Conservation (phyloP, 2,797 vertebrate species). For the Coregonus sp. region DNA sequence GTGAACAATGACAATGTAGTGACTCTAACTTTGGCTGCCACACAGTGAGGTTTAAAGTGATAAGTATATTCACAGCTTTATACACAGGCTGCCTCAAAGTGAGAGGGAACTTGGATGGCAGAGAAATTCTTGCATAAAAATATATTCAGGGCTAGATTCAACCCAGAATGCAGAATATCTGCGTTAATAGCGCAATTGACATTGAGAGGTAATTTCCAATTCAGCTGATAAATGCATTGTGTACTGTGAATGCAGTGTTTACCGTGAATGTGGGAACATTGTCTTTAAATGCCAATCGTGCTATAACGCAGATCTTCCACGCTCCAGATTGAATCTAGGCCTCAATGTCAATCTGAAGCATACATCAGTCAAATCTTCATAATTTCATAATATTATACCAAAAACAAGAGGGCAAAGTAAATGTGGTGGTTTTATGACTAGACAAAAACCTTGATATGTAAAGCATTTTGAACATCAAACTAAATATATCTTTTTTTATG, state of each 20-base stretch:
- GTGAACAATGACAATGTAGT: slow-evolving; percentile 7
- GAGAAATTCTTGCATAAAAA: neutral
- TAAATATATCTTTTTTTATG: neutral
- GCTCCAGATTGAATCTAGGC: too few relatives aligned
- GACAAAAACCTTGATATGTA: neutral
- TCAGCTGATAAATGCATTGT: too few relatives aligned
- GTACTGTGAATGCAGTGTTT: too few relatives aligned
- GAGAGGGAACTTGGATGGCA: neutral
- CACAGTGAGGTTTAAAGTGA: neutral
- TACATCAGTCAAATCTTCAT: neutral
- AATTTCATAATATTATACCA: neutral
- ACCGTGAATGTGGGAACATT: too few relatives aligned
- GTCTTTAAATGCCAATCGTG: too few relatives aligned
- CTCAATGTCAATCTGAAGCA: neutral
- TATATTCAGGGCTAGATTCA: neutral
- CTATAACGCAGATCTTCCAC: too few relatives aligned
- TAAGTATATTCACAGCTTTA: neutral
- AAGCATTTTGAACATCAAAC: neutral
- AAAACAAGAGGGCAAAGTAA: neutral
- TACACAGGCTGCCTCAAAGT: neutral
- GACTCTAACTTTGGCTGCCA: slow-evolving; percentile 29
- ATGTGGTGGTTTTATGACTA: neutral
- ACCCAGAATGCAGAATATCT: too few relatives aligned
- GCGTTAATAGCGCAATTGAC: too few relatives aligned
- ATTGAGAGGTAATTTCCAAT: too few relatives aligned